Base-by-base conservation (phyloP, 2,888 invertebrate genomes). In the Caradrina kadenii region DNA sequence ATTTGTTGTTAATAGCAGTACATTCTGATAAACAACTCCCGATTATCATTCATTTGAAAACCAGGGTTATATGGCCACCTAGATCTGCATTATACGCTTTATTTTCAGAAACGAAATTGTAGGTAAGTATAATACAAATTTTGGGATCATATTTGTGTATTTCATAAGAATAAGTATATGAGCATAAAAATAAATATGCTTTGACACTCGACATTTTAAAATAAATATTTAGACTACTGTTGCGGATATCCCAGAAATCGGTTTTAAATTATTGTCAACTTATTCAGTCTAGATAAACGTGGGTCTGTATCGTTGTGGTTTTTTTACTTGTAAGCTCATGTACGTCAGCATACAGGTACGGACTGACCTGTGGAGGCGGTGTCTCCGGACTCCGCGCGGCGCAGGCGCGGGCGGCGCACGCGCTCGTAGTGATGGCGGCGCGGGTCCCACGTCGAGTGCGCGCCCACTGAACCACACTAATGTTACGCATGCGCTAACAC, bases 391-490 rank as follows among this genome's bases (percentile, higher is more conserved):
- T 97, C 97, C 76, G 96, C 94, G 85, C 97, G 96, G 90, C 97
- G 96, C 89, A 97, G 94, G 86, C 96, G 89, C 84, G 97, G 96
- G 87, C 98, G 97, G 89, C 97, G 97, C 92, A 98, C 97, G 93
- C 98, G 98, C 96, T 98, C 98, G 96, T 98, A 98, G 96, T 98
- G 98, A 91, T 98, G 98, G 69, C 98, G 96, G 81, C 98, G 96
- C 83, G 98, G 98, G 96, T 98, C 98, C 98, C 98, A 98, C 91
- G 98, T 98, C 66, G 98, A 97, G 95, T 94, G 94, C 86, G 94
- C 94, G 88, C 95, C 95, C 95, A 96, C 96, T 95, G 93, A 88
- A 94, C 94, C 92, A 92, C 79, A 93, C 93, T 92, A 93, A 84
- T 79, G 91, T 93, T 93, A 95, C 91, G 94, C 95, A 97, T 97